These are phyloP conservation scores for Drosophila ogumai DNA, from an alignment of 1,140 invertebrate genomes.

Conservation along the genomic window DNA sequence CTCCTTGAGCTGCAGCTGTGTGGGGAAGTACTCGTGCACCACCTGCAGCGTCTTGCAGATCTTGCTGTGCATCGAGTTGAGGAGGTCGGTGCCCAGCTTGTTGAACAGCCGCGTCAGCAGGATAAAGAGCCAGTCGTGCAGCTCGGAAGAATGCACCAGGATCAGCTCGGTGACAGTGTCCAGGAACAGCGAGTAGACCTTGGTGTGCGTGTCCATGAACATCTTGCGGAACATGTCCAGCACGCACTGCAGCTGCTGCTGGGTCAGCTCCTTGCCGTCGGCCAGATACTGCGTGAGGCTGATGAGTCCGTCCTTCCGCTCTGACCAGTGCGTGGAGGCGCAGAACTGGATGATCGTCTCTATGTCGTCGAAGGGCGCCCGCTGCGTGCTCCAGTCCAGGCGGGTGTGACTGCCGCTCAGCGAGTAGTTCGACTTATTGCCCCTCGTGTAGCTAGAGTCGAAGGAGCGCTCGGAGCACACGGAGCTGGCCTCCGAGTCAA, in stretches of 20 bases:
- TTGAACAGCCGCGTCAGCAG: conserved; percentile 91
- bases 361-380: conserved; percentile 89
- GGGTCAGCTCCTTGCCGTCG: conserved; percentile 79
- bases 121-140: conserved; percentile 96
- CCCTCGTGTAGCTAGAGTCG: conserved; percentile 88
- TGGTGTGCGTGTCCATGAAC: conserved; percentile 99
- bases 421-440: conserved; percentile 86
- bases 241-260: conserved; percentile 79
- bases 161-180: conserved; percentile 96
- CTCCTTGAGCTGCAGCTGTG: conserved; percentile 87
- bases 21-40: conserved; percentile 90
- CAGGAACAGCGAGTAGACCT: conserved; percentile 96
- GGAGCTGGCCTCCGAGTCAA: conserved; percentile 97
- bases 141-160: conserved; percentile 92
- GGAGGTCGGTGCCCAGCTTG: conserved; percentile 95
- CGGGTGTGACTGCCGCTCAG: conserved; percentile 93
- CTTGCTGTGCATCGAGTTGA: conserved; percentile 95
- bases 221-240: conserved; percentile 96
- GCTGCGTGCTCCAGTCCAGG: conserved; percentile 86
- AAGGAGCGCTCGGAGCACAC: conserved; percentile 96
- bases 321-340: conserved; percentile 95
- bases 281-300: conserved; percentile 87
- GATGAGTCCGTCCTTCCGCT: conserved; percentile 95
- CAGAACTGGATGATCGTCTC: conserved; percentile 95
- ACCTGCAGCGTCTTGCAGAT: conserved; percentile 94